Evolutionary conservation across 92 coral and sea anemone genomes (phyloP).

Genomic region (Phymanthus crucifer): DNA sequence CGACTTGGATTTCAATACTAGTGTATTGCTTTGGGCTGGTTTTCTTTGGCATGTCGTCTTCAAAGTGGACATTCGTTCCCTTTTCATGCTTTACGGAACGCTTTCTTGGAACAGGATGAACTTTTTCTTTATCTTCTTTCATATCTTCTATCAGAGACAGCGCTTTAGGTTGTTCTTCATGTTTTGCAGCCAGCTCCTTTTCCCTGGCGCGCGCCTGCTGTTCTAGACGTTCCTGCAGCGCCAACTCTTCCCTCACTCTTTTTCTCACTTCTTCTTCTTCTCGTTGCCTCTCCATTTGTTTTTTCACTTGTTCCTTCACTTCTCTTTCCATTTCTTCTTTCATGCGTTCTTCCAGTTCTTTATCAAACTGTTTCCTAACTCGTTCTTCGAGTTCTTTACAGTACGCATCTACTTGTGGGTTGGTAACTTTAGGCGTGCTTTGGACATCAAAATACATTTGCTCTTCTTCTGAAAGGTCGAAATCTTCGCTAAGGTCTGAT

Average conservation of each 20-base stretch:
- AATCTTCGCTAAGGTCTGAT: conserved; percentile 73
- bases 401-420: conserved; percentile 34
- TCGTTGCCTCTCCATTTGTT: conserved; percentile 32
- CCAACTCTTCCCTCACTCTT: neutral
- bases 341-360: conserved; percentile 24
- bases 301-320: conserved; percentile 36
- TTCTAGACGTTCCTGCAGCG: conserved; percentile 3
- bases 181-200: neutral
- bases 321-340: conserved; percentile 34
- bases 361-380: conserved; percentile 37
- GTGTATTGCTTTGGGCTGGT: conserved; percentile 24
- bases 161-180: neutral
- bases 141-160: neutral
- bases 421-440: conserved; percentile 20
- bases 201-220: conserved; percentile 7
- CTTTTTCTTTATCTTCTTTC: conserved; percentile 15
- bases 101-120: conserved; percentile 27
- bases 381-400: conserved; percentile 40
- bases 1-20: conserved; percentile 60
- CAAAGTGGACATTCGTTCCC: conserved; percentile 41
- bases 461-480: conserved; percentile 64
- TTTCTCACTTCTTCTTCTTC: conserved; percentile 28
- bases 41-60: conserved; percentile 8
- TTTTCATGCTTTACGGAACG: conserved; percentile 36
- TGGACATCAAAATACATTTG: conserved; percentile 52